Evolutionary conservation across 2,113 vertebrate species (phyloP), one percentile per base, ranked within the genome.

Genomic region (Bos javanicus): DNA sequence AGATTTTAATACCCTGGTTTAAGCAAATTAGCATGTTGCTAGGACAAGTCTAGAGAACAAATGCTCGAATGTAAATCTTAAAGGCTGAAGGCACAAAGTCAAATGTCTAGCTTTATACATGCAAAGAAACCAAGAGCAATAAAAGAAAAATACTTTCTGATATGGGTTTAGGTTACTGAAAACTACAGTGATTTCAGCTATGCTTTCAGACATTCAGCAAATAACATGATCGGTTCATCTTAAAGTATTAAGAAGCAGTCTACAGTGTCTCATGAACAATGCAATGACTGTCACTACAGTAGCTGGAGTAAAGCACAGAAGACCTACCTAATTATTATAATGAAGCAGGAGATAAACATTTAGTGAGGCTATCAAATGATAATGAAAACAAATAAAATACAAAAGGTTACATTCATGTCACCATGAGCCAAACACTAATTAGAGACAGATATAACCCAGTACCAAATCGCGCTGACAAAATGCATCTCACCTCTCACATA

Each of bases 401-500:
- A 36, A 82, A 94, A 64, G 71, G 50, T 74, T 33, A 85, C 33
- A n/a, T 10, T 59, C 16, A 5, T 23, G 13, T 46, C 64, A 50
- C 46, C 3, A 0, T 16, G 48, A 80, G 81, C 64, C 60, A 57
- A 59, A 33, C 0, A 2, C 28, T n/a, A 36, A 57, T 54, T 14
- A 81, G 28, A 19, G n/a, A 78, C 1, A 93, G 59, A 23, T 9
- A 30, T 14, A 60, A 64, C 59, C 57, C 26, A 11, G 21, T 3
- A 60, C 33, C 36, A 43, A 85, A 21, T 50, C n/a, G 9, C 0
- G 1, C 39, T 25, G 48, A 54, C 28, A 43, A 62, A 23, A 19
- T 57, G 50, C 85, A 17, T 78, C 98, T 99, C 98, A 99, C 99
- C 99, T 99, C 99, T 98, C 21, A 99, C 99, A 14, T 99, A 99